Percentiles rank a stretch among this genome's conserved stretches.
Evolutionary conservation across 2,113 vertebrate genomes (phyloP).

Genomic region (Lampris incognitus): DNA sequence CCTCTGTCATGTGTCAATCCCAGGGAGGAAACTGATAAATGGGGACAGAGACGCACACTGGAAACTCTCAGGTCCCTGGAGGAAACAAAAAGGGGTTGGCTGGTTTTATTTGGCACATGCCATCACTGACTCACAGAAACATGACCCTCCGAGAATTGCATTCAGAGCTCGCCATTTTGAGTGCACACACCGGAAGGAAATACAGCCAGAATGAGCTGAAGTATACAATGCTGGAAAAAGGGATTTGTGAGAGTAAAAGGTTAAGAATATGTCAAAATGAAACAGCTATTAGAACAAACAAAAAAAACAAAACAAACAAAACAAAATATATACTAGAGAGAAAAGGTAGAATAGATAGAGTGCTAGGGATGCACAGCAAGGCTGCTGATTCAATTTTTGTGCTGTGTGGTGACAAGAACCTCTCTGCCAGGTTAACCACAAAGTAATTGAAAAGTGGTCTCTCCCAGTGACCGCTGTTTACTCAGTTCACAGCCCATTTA

Average conservation of each 20-base stretch:
- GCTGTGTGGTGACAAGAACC: constrained; percentile 55
- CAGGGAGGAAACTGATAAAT: constrained; percentile 48
- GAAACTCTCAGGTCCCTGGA: constrained; percentile 10
- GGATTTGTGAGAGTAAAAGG: neutral
- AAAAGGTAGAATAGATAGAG: constrained; percentile 17
- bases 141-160: constrained; percentile 3
- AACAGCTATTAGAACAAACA: neutral
- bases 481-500: constrained; percentile 77
- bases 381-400: constrained; percentile 19
- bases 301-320: neutral
- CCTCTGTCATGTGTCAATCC: constrained; percentile 62
- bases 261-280: neutral
- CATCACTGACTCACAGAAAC: constrained; percentile 16
- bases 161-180: neutral
- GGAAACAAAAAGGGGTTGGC: constrained; percentile 6
- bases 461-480: constrained; percentile 74
- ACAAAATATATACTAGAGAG: neutral
- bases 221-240: neutral
- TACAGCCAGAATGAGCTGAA: neutral
- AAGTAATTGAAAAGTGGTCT: constrained; percentile 76
- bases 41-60: constrained; percentile 32
- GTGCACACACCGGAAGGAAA: neutral
- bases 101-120: constrained; percentile 21
- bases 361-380: constrained; percentile 31
- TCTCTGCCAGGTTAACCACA: constrained; percentile 70